Conservation (phyloP, 2,888 invertebrate genomes). For the Drosophila maculinotata region DNA sequence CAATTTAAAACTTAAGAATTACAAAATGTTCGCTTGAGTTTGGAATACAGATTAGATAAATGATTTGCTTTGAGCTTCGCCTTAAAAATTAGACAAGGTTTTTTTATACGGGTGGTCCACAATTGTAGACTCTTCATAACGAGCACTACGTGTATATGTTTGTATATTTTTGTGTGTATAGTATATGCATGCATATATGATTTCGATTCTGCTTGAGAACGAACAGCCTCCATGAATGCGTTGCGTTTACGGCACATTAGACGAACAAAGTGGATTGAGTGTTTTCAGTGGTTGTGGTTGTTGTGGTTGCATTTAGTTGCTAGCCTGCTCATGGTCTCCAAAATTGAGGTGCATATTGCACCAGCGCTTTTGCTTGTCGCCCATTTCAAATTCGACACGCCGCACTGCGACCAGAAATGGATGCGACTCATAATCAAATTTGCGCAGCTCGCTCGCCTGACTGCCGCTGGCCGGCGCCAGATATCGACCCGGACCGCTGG, state of each 20-base stretch:
- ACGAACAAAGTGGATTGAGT: slow-evolving; percentile 7
- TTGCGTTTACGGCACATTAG: slow-evolving; percentile 38
- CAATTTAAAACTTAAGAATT: slow-evolving; percentile 15
- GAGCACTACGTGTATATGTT: slow-evolving; percentile 17
- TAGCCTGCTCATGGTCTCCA: slow-evolving; percentile 44
- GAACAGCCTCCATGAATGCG: slow-evolving; percentile 59
- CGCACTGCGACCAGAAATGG: slow-evolving; percentile 82
- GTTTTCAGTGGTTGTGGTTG: not conserved
- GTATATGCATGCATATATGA: slow-evolving; percentile 4
- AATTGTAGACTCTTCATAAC: slow-evolving; percentile 31
- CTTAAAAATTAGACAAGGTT: slow-evolving; percentile 22
- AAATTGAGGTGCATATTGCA: slow-evolving; percentile 84
- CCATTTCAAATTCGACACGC: slow-evolving; percentile 79
- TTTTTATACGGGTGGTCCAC: slow-evolving; percentile 21
- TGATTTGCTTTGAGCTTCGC: slow-evolving; percentile 35
- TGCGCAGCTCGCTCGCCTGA: slow-evolving; percentile 68
- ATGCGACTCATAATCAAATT: slow-evolving; percentile 80
- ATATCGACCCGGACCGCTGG: slow-evolving; percentile 61
- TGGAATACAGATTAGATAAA: slow-evolving; percentile 21
- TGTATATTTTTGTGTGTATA: slow-evolving; percentile 13
- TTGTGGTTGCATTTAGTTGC: slow-evolving; percentile 5
- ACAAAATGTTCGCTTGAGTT: slow-evolving; percentile 7
- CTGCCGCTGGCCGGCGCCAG: slow-evolving; percentile 57
- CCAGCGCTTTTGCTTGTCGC: slow-evolving; percentile 83
- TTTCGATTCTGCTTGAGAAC: slow-evolving; percentile 43